Base-by-base conservation (phyloP, 2,113 vertebrate species). In the Heterocephalus glaber region DNA sequence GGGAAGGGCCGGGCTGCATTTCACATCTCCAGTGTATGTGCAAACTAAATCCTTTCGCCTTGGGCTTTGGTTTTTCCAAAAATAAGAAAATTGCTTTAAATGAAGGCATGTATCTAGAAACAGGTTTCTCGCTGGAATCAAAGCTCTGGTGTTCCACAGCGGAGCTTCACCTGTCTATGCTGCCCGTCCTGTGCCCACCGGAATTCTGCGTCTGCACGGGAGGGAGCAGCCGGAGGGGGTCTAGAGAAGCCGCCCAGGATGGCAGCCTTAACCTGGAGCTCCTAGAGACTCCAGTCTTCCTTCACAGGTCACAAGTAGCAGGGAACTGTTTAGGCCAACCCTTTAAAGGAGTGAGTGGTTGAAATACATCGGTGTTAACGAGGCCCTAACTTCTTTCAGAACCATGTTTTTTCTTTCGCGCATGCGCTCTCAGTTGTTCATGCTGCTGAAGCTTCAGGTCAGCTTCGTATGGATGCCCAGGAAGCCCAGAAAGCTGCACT, bases 101-200 rank as follows among this genome's bases (percentile, higher is more conserved):
- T 72, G 56, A 86, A 61, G 38, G 10, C 28, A 5, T 82, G 89
- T 47, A 66, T 93, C 92, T 92, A 84, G 90, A 83, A 91, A 54
- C 72, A 60, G 80, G 41, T 33, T 68, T 44, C 28, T n/a, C 20
- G 24, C 47, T 70, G 47, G 26, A 63, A 10, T 49, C 28, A 13
- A 26, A 86, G 4, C 41, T 79, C 41, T 13, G 60, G 38, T 56
- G 0, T 11, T 2, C 22, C 38, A 11, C 44, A 17, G 52, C 44
- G 24, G 41, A 33, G 12, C 33, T 74, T 52, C 9, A 0, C 52
- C 44, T 5, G 2, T 24, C 6, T 0, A 5, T 1, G 5, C 22
- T 20, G 56, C 66, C 11, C 6, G 26, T 12, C 0, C 0, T 0
- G 4, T 41, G 56, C 89, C 91, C 28, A 2, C 16, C 20, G 26